phyloP scores from a whole-genome alignment of 1,140 invertebrate species.

The Odontomachus brunneus region DNA sequence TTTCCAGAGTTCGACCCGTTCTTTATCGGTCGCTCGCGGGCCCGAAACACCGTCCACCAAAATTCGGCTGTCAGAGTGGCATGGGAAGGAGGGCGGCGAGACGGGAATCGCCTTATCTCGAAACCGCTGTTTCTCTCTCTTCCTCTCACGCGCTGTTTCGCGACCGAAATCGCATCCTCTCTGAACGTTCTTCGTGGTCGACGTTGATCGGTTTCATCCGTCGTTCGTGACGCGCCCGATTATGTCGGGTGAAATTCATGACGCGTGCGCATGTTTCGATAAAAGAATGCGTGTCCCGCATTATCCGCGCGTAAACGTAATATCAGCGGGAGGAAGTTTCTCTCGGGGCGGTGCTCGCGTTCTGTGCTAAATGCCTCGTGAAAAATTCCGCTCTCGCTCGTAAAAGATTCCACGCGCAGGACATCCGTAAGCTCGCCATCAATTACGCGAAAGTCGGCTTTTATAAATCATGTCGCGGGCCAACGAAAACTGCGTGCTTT shows the following conservation, averaged over 20 bases:
- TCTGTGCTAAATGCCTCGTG: background rate
- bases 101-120: constrained; percentile 24
- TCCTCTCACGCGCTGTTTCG: background rate
- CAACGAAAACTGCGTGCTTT: constrained; percentile 21
- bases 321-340: background rate
- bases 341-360: background rate
- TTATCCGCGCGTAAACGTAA: background rate
- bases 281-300: background rate
- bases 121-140: constrained; percentile 6
- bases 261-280: background rate
- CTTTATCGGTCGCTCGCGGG: constrained; percentile 50
- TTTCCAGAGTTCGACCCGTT: constrained; percentile 60
- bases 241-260: background rate
- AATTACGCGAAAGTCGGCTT: constrained; percentile 29
- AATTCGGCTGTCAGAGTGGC: constrained; percentile 49
- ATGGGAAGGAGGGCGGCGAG: constrained; percentile 24
- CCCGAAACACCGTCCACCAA: constrained; percentile 19
- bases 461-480: constrained; percentile 37
- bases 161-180: background rate
- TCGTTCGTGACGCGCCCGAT: constrained; percentile 3
- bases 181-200: constrained; percentile 12
- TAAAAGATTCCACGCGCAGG: background rate
- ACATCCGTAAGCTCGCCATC: background rate
- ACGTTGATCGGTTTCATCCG: background rate
- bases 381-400: constrained; percentile 1